Evolutionary conservation across 2,797 vertebrate species (phyloP), one percentile per base, ranked within the genome.

Genomic region (Graptemys geographica): DNA sequence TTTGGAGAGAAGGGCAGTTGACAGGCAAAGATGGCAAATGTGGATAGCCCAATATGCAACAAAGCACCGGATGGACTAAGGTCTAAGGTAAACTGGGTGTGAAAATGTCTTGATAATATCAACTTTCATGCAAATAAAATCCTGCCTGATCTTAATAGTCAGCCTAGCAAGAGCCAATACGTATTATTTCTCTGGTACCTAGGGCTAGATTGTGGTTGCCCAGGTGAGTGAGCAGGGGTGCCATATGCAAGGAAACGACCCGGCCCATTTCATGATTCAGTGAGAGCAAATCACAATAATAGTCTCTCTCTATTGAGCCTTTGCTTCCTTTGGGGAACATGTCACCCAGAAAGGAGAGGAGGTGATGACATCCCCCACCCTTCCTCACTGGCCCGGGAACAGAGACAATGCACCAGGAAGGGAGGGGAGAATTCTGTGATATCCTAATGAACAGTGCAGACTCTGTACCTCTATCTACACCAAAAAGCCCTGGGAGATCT

Each of bases 131-230:
- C 37, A 74, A 95, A 87, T 78, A 92, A 92, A 96, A 94, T 82
- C 91, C 94, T 96, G 80, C 82, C 37, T 96, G 55, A 62, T 92
- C 91, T 89, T 96, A 96, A 96, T 96, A 88, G 94, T 96, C 92
- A 86, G 95, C 37, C 51, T 55, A 90, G 23, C n/a, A n/a, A 74
- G 11, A 74, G 23, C 72, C n/a, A 74, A 11, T 44, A 74, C 27
- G 11, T 25, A 74, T 74, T 41, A 23, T 74, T 74, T 44, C 37
- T 44, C 72, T 74, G 21, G 10, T 74, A 74, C 37, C 6, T 41
- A 44, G 11, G 37, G 37, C 11, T 74, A 44, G 37, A 44, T 44
- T 74, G 41, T 74, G 72, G 37, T 23, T 74, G 37, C 41, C 72
- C 11, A 44, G 37, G 6, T 74, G 41, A 10, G 72, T 23, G 15